Evolutionary conservation across 1,140 invertebrate species (phyloP), one percentile per base, ranked within the genome.

Genomic region (Drosophila murphyi): DNA sequence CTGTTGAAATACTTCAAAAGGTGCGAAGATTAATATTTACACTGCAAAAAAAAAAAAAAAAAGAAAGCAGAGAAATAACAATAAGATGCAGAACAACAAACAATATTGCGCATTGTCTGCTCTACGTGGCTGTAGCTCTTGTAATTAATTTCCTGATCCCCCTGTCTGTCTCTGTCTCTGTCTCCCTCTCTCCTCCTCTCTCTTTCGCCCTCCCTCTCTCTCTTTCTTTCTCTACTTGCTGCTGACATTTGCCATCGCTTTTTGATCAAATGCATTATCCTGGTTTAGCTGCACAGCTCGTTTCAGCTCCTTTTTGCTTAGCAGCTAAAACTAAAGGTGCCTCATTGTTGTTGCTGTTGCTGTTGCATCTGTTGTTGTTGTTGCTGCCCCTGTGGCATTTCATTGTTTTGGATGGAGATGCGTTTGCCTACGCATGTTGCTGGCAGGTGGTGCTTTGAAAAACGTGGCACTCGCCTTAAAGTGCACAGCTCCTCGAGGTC

Each of bases 21-120:
- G 85, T 88, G 85, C 45, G 78, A 85, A 88, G 81, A 78, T 89
- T 87, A 88, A 89, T 88, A 85, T 81, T 81, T 89, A 65, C 68
- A 50, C 29, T 54, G 54, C 57, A 71, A 65, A 78, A 69, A 65
- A 39, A 77, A 20, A 32, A 57, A 43, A 43, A 47, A 20, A 31
- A 32, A 7, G 45, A 5, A 35, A 59, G 12, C 10, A 12, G 28
- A 41, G 7, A 29, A 4, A 43, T 4, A 32, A 48, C 10, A 43
- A n/a, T 7, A 39, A 1, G 4, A 34, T 34, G 35, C 20, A n/a
- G 45, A 43, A 48, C 12, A 7, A 37, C 7, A 0, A 39, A 39
- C 47, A 32, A 37, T n/a, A 39, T 28, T 55, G 32, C 41, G 48
- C 68, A 73, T 77, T 81, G 78, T 73, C 62, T 77, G 79, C 41